Evolutionary conservation across 2,797 vertebrate species (phyloP).

Genomic region (Ptychobarbus kaznakovi): DNA sequence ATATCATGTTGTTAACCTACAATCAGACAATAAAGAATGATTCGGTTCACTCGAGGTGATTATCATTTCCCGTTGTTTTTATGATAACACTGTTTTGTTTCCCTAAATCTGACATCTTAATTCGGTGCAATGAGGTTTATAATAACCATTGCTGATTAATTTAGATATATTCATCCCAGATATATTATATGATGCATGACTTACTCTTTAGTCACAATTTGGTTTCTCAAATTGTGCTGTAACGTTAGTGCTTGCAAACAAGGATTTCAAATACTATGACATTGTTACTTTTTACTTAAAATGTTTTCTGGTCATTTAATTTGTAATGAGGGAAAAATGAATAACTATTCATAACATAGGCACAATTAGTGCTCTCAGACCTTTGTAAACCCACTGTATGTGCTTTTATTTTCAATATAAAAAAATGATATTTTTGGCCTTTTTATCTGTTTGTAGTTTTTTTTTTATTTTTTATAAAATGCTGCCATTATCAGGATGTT

Average conservation of each 20-base stretch:
- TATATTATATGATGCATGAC: neutral
- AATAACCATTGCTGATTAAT: neutral
- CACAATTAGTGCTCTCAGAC: neutral
- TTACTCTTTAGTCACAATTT: neutral
- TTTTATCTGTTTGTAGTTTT: neutral
- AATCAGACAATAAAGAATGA: neutral
- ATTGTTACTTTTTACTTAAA: neutral
- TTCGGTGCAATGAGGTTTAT: neutral
- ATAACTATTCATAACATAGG: neutral
- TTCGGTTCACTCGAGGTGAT: neutral
- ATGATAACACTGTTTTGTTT: neutral
- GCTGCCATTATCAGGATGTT: neutral
- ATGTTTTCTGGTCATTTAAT: neutral
- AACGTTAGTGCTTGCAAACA: neutral
- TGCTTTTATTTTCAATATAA: neutral
- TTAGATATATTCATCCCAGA: neutral
- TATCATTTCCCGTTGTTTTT: neutral
- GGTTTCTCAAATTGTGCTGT: neutral
- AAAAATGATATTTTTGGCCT: too few species aligned
- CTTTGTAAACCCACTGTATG: neutral
- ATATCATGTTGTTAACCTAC: neutral
- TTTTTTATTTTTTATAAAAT: neutral
- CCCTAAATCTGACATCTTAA: neutral
- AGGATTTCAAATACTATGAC: neutral
- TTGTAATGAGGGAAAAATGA: neutral